Evolutionary conservation across 1,140 invertebrate genomes (phyloP).

Genomic region (Bombus sylvicola): DNA sequence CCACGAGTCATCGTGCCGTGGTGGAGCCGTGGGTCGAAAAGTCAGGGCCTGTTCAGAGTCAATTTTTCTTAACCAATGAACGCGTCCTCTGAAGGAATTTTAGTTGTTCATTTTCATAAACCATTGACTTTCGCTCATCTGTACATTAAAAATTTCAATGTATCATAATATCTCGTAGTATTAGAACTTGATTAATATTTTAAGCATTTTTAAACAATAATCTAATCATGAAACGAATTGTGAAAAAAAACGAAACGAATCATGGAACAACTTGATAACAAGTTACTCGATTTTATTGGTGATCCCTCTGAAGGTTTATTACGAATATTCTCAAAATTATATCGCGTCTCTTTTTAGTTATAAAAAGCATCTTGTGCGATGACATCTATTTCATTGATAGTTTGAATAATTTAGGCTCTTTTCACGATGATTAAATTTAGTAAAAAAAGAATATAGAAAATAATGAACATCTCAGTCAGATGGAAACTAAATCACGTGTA

Average conservation of each 20-base stretch:
- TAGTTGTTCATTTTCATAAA: constrained; percentile 8
- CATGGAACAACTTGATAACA: not conserved
- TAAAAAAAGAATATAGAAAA: not conserved
- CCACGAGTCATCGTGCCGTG: constrained; percentile 11
- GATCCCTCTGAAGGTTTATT: not conserved
- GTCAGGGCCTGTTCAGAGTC: constrained; percentile 24
- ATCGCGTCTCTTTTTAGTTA: not conserved
- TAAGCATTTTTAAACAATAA: not conserved
- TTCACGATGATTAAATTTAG: not conserved
- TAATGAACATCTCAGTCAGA: not conserved
- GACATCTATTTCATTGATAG: not conserved
- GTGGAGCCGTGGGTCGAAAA: constrained; percentile 26
- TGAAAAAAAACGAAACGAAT: not conserved
- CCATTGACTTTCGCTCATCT: not conserved
- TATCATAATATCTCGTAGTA: not conserved
- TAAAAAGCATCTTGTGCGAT: not conserved
- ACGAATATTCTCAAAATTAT: not conserved
- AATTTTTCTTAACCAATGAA: constrained; percentile 37
- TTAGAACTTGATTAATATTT: not conserved
- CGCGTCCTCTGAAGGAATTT: not conserved
- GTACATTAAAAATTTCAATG: not conserved
- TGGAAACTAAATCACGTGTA: not conserved
- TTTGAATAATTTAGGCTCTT: not conserved
- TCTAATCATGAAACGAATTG: not conserved
- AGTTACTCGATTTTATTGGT: not conserved